Conservation (phyloP, 2,797 vertebrate genomes). For the Phalloptychus januarius region DNA sequence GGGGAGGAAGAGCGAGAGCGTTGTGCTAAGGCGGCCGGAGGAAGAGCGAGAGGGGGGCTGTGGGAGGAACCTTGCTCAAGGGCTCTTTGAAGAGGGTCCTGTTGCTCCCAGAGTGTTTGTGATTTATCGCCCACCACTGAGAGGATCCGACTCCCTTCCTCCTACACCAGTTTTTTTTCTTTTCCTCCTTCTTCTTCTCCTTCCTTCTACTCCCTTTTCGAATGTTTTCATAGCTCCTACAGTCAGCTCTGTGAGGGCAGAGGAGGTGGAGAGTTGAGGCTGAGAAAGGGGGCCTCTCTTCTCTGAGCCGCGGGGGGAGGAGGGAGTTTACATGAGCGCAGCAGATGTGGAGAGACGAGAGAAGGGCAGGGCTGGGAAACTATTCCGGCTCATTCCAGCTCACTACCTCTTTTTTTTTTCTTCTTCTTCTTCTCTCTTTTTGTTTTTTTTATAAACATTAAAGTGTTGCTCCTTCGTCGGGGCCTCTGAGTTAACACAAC, state of each 20-base stretch:
- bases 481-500: slow-evolving; percentile 70
- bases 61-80: slow-evolving; percentile 45
- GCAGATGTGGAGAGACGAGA: slow-evolving; percentile 81
- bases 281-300: slow-evolving; percentile 71
- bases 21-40: slow-evolving; percentile 20
- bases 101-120: slow-evolving; percentile 75
- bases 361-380: slow-evolving; percentile 69
- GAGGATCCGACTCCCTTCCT: slow-evolving; percentile 74
- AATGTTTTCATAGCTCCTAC: slow-evolving; percentile 81
- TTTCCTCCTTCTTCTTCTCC: slow-evolving; percentile 16
- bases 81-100: slow-evolving; percentile 74
- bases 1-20: slow-evolving; percentile 14
- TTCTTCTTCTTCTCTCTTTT: background rate
- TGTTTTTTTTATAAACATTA: slow-evolving; percentile 56
- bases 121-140: slow-evolving; percentile 81
- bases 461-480: slow-evolving; percentile 71
- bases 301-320: slow-evolving; percentile 66
- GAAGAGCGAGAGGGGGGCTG: too few relatives aligned
- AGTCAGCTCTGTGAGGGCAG: slow-evolving; percentile 62
- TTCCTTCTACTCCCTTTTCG: slow-evolving; percentile 30
- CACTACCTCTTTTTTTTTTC: slow-evolving; percentile 43
- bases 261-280: slow-evolving; percentile 60
- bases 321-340: slow-evolving; percentile 80
- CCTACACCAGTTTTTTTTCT: slow-evolving; percentile 50
- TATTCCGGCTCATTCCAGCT: slow-evolving; percentile 76